A percentile compares a stretch with the other conserved stretches of the same genome.
These are phyloP conservation scores for Dasypus novemcinctus DNA, from an alignment of 2,113 vertebrate genomes.

Conservation along the genomic window DNA sequence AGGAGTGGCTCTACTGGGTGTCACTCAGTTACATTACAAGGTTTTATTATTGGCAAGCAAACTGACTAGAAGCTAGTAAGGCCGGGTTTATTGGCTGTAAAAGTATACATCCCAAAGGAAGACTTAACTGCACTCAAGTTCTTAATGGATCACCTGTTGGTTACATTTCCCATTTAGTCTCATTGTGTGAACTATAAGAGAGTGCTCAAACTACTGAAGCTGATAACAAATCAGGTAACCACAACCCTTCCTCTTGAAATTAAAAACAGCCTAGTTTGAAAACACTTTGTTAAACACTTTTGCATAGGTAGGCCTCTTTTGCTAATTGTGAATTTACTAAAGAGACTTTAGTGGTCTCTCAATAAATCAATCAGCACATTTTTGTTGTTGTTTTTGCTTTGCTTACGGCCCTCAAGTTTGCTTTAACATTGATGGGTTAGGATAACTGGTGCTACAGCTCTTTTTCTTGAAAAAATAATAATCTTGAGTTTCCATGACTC, in stretches of 20 bases:
- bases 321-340: slow-evolving; percentile 1
- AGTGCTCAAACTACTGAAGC: slow-evolving; percentile 52
- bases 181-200: slow-evolving; percentile 62
- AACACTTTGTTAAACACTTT: slow-evolving; percentile 15
- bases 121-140: slow-evolving; percentile 62
- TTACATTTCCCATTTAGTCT: slow-evolving; percentile 62
- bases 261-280: slow-evolving; percentile 6
- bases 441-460: not conserved
- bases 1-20: slow-evolving; percentile 12
- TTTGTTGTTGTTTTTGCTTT: not conserved
- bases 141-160: slow-evolving; percentile 78
- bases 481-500: not conserved
- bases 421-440: not conserved
- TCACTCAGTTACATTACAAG: slow-evolving; percentile 33
- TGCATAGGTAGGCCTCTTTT: not conserved
- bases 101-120: slow-evolving; percentile 78
- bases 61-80: slow-evolving; percentile 50
- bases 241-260: slow-evolving; percentile 49
- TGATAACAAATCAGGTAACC: slow-evolving; percentile 58
- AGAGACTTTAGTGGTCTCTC: not conserved
- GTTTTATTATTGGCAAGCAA: slow-evolving; percentile 65
- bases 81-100: slow-evolving; percentile 77
- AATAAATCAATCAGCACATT: not conserved
- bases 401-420: not conserved
- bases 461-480: not conserved